A percentile compares a stretch with the other conserved stretches of the same genome.
Evolutionary conservation across 2,797 vertebrate genomes (phyloP).

Genomic region (Coregonus ussuriensis): DNA sequence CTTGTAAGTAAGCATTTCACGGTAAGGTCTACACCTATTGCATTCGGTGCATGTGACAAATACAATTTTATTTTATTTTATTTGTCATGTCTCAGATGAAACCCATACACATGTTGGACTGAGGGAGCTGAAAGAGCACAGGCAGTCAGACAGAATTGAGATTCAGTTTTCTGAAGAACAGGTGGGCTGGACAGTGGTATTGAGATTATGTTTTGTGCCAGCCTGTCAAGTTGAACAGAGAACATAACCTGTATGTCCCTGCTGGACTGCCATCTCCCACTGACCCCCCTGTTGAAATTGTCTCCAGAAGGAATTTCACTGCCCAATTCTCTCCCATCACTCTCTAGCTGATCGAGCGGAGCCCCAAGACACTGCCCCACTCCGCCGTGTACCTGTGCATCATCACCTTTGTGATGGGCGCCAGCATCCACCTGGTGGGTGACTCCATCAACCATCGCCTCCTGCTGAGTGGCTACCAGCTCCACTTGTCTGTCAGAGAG

Average conservation of each 20-base stretch:
- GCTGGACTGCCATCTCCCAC: background rate
- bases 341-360: conserved; percentile 88
- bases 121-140: background rate
- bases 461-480: conserved; percentile 95
- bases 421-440: conserved; percentile 96
- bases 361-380: conserved; percentile 80
- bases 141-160: background rate
- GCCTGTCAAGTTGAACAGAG: background rate
- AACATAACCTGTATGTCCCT: background rate
- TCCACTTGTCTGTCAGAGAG: conserved; percentile 93
- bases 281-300: background rate
- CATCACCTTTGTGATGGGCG: conserved; percentile 95
- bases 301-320: background rate
- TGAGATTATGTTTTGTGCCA: background rate
- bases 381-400: conserved; percentile 89
- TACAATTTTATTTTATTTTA: background rate
- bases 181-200: background rate
- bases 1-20: too few relatives aligned
- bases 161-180: background rate
- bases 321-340: background rate
- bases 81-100: background rate
- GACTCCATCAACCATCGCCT: conserved; percentile 96
- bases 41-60: too few relatives aligned
- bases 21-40: too few relatives aligned
- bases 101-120: background rate